phyloP scores from a whole-genome alignment of 2,797 vertebrate species.

The Rhincodon typus region DNA sequence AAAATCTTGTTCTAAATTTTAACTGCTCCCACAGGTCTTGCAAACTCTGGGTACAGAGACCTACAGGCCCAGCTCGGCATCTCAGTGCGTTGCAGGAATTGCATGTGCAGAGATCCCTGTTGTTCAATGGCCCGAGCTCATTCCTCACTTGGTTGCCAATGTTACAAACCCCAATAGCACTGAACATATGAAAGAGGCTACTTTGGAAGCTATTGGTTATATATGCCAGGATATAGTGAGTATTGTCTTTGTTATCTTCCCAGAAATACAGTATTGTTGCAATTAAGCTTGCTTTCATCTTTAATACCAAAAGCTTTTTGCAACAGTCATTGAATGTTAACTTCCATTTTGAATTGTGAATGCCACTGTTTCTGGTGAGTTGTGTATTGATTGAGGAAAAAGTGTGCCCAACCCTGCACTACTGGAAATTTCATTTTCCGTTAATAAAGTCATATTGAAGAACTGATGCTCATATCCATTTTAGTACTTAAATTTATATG shows the following conservation, averaged over 20 bases:
- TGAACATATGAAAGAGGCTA: slow-evolving; percentile 98
- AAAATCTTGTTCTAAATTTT: background rate
- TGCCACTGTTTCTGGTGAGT: background rate
- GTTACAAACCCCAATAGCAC: slow-evolving; percentile 90
- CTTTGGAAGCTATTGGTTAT: slow-evolving; percentile 97
- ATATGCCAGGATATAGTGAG: slow-evolving; percentile 98
- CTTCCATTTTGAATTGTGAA: background rate
- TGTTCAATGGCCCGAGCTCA: slow-evolving; percentile 92
- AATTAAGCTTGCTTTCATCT: background rate
- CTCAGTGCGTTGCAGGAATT: slow-evolving; percentile 94
- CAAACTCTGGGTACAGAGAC: slow-evolving; percentile 94
- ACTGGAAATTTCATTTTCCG: background rate
- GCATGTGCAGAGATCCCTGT: slow-evolving; percentile 96
- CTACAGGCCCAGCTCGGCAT: slow-evolving; percentile 90
- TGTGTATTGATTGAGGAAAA: background rate
- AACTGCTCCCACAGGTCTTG: slow-evolving; percentile 64
- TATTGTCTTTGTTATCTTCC: slow-evolving; percentile 39
- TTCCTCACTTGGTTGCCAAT: slow-evolving; percentile 88
- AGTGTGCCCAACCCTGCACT: background rate
- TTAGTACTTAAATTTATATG: background rate
- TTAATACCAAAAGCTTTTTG: background rate
- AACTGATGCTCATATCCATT: background rate
- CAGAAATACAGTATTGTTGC: background rate
- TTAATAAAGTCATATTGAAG: background rate
- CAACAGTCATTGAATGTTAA: background rate